A percentile compares a stretch with the other conserved stretches of the same genome.
These are phyloP conservation scores for Tenthredo livida DNA, from an alignment of 2,888 invertebrate genomes.

Conservation along the genomic window DNA sequence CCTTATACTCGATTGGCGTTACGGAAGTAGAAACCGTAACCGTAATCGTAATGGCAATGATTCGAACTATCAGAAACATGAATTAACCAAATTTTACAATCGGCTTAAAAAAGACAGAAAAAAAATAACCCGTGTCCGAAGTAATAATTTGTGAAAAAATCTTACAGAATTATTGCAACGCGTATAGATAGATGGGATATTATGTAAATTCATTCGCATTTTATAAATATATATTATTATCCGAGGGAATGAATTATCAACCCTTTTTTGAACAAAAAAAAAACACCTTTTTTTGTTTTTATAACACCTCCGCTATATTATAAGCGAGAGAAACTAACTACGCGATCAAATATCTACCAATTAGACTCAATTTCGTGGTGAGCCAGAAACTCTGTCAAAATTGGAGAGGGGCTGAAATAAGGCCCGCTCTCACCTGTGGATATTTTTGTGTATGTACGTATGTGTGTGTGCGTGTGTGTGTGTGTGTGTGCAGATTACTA, in stretches of 20 bases:
- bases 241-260: neutral
- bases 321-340: constrained; percentile 34
- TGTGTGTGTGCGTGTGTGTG: too few relatives aligned
- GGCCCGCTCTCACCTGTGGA: constrained; percentile 26
- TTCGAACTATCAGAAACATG: neutral
- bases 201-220: neutral
- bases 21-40: constrained; percentile 50
- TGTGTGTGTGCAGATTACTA: neutral
- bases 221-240: neutral
- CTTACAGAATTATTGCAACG: too few relatives aligned
- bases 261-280: neutral
- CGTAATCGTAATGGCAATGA: neutral
- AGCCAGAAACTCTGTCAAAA: constrained; percentile 40
- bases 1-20: neutral
- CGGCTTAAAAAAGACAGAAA: neutral
- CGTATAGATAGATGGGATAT: neutral
- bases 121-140: too few relatives aligned
- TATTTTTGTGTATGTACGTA: neutral
- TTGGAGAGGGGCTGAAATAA: neutral
- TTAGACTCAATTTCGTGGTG: constrained; percentile 39
- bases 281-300: too few relatives aligned
- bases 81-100: neutral
- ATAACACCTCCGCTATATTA: neutral
- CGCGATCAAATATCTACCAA: constrained; percentile 31
- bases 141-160: too few relatives aligned